Evolutionary conservation across 2,888 invertebrate genomes (phyloP), one percentile per base, ranked within the genome.

Genomic region (Teleiodes luculella): DNA sequence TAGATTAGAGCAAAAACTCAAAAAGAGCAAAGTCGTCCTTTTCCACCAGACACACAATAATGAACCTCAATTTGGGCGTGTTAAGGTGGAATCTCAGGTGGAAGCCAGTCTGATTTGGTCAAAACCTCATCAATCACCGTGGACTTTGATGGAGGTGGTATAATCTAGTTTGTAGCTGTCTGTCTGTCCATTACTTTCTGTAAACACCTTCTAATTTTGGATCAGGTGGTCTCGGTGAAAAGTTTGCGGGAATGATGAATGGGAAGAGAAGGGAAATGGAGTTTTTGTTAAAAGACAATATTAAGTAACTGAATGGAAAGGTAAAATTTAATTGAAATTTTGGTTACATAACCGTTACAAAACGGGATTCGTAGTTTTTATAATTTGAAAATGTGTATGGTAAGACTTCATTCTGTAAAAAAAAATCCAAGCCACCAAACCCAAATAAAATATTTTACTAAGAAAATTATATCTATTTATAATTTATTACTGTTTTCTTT

Each of bases 151-250:
- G 83, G 79, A 80, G 78, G 83, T 69, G 73, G 67, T 72, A 73
- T 84, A 83, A 83, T 85, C 81, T 72, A 76, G 83, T 84, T 84
- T 78, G 82, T 77, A 67, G 70, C 63, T 74, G 74, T 79, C 77
- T 75, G 78, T 76, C 77, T 69, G 64, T 68, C 65, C 61, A 61
- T 66, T 68, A 67, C 72, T 68, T 70, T 68, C 61, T 58, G 66
- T 69, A 70, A 75, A 75, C 70, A 74, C 69, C 69, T 77, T 67
- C 75, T 76, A 80, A 79, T 80, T 65, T 62, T 66, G 70, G 69
- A 72, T 68, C 81, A 82, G 79, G 79, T 78, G 79, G 46, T 50
- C 52, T 54, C n/a, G 43, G 24, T 20, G 28, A 8, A 43, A 43
- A 43, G 28, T 43, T 43, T 43, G 4, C 3, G 24, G 20, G 11